Evolutionary conservation across 2,888 invertebrate genomes (phyloP).

Genomic region (Agonopterix heracliana): DNA sequence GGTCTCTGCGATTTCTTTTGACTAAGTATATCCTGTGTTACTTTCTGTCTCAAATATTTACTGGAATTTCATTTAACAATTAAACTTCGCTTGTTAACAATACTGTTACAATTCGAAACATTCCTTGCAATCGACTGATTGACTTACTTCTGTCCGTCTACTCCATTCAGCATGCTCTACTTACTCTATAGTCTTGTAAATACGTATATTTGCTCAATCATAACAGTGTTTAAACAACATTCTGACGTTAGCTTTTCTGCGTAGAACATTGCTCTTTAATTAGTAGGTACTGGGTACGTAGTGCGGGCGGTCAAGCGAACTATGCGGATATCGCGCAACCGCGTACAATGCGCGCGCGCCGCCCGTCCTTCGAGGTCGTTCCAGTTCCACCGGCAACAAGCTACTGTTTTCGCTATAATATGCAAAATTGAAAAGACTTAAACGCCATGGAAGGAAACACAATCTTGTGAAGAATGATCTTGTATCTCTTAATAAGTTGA

Average conservation of each 20-base stretch:
- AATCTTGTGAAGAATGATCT: too few relatives aligned
- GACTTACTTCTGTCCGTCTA: too few relatives aligned
- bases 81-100: background rate
- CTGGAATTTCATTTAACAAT: background rate
- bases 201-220: background rate
- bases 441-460: background rate
- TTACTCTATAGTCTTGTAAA: background rate
- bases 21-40: too few relatives aligned
- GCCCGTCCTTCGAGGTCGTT: slow-evolving; percentile 64
- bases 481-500: too few relatives aligned
- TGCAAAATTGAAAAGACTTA: too few relatives aligned
- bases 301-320: slow-evolving; percentile 38
- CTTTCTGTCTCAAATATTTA: too few relatives aligned
- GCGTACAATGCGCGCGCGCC: slow-evolving; percentile 31
- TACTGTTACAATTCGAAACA: background rate
- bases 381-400: slow-evolving; percentile 28
- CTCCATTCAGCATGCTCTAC: background rate
- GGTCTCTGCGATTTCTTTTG: too few relatives aligned
- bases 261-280: slow-evolving; percentile 12
- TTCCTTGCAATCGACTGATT: too few relatives aligned
- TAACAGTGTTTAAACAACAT: background rate
- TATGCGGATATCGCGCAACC: slow-evolving; percentile 70
- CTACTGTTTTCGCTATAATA: background rate
- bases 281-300: slow-evolving; percentile 3
- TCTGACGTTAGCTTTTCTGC: slow-evolving; percentile 3